These are phyloP conservation scores for Hypena proboscidalis DNA, from an alignment of 2,888 invertebrate genomes.

Conservation along the genomic window DNA sequence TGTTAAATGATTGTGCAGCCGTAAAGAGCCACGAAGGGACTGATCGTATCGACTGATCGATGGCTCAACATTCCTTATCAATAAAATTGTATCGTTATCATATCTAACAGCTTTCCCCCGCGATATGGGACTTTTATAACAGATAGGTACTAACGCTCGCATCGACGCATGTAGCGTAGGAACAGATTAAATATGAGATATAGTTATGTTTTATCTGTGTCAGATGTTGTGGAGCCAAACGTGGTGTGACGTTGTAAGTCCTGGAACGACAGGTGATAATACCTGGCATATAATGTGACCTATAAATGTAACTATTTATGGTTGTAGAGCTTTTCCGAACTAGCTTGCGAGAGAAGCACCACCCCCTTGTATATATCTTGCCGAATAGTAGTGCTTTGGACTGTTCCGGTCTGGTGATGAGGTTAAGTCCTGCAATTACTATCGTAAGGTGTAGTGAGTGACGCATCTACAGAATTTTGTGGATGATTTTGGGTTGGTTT, in stretches of 20 bases:
- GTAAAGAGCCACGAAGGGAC: constrained; percentile 50
- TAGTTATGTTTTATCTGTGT: constrained; percentile 57
- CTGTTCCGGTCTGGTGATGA: too few relatives aligned
- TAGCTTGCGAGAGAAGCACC: too few relatives aligned
- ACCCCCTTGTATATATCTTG: too few relatives aligned
- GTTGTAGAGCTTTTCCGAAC: too few relatives aligned
- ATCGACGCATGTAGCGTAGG: constrained; percentile 63
- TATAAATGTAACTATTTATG: too few relatives aligned
- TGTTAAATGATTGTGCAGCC: constrained; percentile 42
- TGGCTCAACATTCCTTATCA: constrained; percentile 77
- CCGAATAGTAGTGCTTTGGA: too few relatives aligned
- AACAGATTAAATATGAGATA: constrained; percentile 37
- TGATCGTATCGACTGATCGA: constrained; percentile 80
- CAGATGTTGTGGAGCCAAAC: constrained; percentile 59
- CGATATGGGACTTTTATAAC: constrained; percentile 80
- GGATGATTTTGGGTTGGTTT: too few relatives aligned
- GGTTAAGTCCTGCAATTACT: too few relatives aligned
- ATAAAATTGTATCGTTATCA: constrained; percentile 83
- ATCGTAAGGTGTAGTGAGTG: too few relatives aligned
- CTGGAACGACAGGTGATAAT: constrained; percentile 63
- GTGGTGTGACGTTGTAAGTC: constrained; percentile 54
- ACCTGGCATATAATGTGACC: constrained; percentile 29
- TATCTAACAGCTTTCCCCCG: constrained; percentile 83
- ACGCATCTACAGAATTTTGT: too few relatives aligned
- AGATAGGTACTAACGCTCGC: constrained; percentile 53